Evolutionary conservation across 1,140 invertebrate genomes (phyloP).

Genomic region (Drosophila cardini): DNA sequence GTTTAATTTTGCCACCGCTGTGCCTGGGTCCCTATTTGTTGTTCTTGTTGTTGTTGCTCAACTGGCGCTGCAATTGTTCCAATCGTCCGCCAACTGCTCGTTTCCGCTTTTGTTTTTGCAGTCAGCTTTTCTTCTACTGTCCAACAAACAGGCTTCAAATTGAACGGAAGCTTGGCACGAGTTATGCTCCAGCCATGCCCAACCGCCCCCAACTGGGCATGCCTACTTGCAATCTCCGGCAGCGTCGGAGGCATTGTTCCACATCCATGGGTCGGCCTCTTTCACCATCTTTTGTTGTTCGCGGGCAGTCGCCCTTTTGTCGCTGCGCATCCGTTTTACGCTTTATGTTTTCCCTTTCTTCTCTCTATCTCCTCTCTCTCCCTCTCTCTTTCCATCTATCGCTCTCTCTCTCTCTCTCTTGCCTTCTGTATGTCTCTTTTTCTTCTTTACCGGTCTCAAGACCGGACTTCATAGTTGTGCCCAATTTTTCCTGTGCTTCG

Average conservation of each 20-base stretch:
- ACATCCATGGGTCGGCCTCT: constrained; percentile 71
- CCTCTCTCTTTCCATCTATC: constrained; percentile 17
- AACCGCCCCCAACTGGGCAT: constrained; percentile 14
- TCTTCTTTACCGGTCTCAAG: constrained; percentile 34
- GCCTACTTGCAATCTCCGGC: constrained; percentile 54
- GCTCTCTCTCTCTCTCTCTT: constrained; percentile 13
- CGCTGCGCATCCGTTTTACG: constrained; percentile 75
- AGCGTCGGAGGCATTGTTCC: constrained; percentile 76
- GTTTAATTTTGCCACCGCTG: constrained; percentile 77
- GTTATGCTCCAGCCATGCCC: constrained; percentile 60
- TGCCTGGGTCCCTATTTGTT: constrained; percentile 45
- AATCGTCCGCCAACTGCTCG: constrained; percentile 79
- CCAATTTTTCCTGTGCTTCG: constrained; percentile 78
- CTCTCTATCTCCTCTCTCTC: neutral
- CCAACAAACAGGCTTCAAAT: constrained; percentile 81
- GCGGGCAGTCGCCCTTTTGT: constrained; percentile 71
- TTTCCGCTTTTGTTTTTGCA: constrained; percentile 78
- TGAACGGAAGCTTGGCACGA: constrained; percentile 77
- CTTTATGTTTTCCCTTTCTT: constrained; percentile 39
- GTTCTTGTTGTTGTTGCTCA: constrained; percentile 41
- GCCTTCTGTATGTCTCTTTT: constrained; percentile 7
- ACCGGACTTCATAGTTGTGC: constrained; percentile 44
- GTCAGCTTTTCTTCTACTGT: constrained; percentile 66
- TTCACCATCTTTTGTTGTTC: constrained; percentile 77
- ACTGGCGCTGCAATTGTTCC: constrained; percentile 72